A percentile compares a stretch with the other conserved stretches of the same genome.
These are phyloP conservation scores for Percina caprodes DNA, from an alignment of 2,113 vertebrate genomes.

Conservation along the genomic window DNA sequence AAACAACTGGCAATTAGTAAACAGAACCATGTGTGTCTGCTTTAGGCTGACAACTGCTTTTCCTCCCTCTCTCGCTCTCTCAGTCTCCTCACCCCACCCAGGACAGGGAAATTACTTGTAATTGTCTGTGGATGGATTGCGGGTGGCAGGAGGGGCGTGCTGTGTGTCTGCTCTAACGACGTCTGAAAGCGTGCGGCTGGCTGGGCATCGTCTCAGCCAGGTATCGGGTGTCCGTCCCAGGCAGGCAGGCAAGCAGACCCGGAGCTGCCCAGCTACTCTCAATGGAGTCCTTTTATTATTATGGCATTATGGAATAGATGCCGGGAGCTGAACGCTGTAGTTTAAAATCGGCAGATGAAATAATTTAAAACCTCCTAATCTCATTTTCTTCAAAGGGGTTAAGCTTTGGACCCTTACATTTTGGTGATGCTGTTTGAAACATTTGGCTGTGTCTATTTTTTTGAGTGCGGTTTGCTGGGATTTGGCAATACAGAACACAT, in stretches of 20 bases:
- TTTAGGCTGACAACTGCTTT: conserved; percentile 75
- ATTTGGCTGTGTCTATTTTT: background rate
- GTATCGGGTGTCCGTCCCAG: conserved; percentile 68
- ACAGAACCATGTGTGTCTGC: conserved; percentile 80
- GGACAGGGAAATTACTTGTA: conserved; percentile 82
- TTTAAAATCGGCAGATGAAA: conserved; percentile 41
- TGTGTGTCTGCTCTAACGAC: conserved; percentile 78
- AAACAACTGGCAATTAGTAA: conserved; percentile 74
- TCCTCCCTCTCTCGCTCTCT: conserved; percentile 42
- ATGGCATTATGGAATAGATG: conserved; percentile 50
- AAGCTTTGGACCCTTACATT: conserved; percentile 20
- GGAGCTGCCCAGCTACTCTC: conserved; percentile 55
- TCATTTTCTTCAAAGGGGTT: conserved; percentile 56
- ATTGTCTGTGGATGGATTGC: conserved; percentile 80
- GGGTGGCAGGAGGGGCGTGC: conserved; percentile 78
- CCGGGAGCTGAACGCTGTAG: conserved; percentile 29
- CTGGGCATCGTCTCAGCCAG: conserved; percentile 68
- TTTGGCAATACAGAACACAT: conserved; percentile 16
- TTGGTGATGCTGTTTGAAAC: conserved; percentile 35
- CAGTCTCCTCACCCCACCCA: conserved; percentile 66
- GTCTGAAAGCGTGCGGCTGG: conserved; percentile 78
- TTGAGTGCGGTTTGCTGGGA: conserved; percentile 16
- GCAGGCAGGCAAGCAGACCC: conserved; percentile 52
- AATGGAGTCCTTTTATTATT: conserved; percentile 61
- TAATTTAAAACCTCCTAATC: conserved; percentile 68